phyloP scores from a whole-genome alignment of 2,113 vertebrate genomes.

The Hemiscyllium ocellatum region DNA sequence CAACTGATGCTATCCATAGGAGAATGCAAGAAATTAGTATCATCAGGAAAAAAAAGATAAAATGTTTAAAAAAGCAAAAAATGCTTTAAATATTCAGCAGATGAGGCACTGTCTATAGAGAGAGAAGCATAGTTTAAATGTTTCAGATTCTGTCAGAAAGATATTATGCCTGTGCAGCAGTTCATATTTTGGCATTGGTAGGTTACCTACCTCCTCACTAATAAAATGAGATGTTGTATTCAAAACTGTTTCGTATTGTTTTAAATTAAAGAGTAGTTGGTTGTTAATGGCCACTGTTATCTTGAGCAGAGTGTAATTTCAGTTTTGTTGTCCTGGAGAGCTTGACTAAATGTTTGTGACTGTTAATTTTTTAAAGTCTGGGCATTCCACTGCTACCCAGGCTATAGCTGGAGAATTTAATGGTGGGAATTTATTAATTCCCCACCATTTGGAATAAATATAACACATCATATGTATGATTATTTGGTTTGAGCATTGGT shows the following conservation, averaged over 20 bases:
- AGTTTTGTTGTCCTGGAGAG: background rate
- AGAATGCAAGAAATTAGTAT: too few species aligned
- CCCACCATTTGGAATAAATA: background rate
- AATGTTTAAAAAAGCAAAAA: too few species aligned
- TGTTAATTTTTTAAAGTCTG: background rate
- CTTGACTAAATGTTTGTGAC: background rate
- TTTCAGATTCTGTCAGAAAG: too few species aligned
- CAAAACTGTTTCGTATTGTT: background rate
- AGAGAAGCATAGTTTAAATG: too few species aligned
- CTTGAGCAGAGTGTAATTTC: background rate
- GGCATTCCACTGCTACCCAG: background rate
- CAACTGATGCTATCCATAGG: too few species aligned
- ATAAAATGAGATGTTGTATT: background rate
- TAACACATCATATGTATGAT: background rate
- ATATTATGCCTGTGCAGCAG: too few species aligned
- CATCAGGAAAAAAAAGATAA: too few species aligned
- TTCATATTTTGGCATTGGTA: too few species aligned
- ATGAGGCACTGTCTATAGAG: too few species aligned
- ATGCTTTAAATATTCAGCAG: too few species aligned
- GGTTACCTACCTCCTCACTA: too few species aligned
- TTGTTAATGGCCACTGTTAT: background rate
- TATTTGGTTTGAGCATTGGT: background rate
- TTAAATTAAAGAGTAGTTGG: background rate
- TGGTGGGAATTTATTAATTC: background rate
- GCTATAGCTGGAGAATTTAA: background rate